Conservation (phyloP, 2,113 vertebrate genomes). For the Stegostoma tigrinum region DNA sequence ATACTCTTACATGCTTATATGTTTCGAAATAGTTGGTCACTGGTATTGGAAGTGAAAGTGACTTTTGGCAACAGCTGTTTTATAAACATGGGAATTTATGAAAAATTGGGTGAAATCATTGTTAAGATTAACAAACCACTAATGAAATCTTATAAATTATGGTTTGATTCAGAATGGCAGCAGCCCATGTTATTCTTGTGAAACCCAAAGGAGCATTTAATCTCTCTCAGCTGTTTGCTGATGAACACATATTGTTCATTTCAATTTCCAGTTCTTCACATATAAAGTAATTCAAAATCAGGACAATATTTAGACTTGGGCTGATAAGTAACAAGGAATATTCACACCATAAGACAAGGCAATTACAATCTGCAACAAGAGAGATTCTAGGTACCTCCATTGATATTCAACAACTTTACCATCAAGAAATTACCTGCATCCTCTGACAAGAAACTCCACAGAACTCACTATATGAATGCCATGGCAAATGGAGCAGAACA, state of each 20-base stretch:
- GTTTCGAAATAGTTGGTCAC: neutral
- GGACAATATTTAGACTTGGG: neutral
- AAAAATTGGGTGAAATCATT: neutral
- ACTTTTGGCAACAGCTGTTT: neutral
- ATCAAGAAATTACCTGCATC: neutral
- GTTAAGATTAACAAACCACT: neutral
- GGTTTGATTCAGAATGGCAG: neutral
- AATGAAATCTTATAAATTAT: neutral
- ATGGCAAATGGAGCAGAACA: neutral
- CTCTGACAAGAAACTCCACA: neutral
- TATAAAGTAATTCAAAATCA: neutral
- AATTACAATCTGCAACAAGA: neutral
- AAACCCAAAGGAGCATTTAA: neutral
- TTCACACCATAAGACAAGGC: neutral
- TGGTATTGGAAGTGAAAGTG: neutral
- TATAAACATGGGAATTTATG: neutral
- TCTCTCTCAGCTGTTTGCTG: neutral
- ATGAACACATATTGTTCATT: neutral
- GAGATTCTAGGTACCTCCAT: neutral
- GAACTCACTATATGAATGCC: neutral
- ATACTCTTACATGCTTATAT: neutral
- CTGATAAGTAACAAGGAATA: neutral
- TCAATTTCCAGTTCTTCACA: neutral
- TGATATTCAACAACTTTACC: neutral
- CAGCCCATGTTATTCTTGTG: neutral